Evolutionary conservation across 2,888 invertebrate genomes (phyloP), one percentile per base, ranked within the genome.

Genomic region (Apamea sordens): DNA sequence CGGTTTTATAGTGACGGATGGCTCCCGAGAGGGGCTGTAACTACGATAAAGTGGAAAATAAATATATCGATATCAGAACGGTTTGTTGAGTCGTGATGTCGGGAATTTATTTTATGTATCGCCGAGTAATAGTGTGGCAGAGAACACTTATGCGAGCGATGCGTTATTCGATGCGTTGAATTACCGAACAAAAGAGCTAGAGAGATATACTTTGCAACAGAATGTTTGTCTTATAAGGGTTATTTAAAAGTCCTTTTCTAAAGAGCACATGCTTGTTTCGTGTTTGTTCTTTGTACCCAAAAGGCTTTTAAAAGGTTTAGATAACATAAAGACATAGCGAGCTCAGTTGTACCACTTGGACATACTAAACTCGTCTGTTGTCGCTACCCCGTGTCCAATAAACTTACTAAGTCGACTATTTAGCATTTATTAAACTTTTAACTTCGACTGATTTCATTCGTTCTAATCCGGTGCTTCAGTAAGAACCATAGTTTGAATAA

Each of bases 1-100:
- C 70, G 81, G 73, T 83, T 90, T 92, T 90, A 91, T 89, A 91
- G 89, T 93, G 91, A 92, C 86, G 84, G 89, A 92, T 91, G 85
- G 89, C 80, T 72, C 91, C 90, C 89, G 78, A 71, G 89, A 83
- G 91, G 83, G 73, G 80, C 84, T 86, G 90, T 89, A 89, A 90
- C 89, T 85, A 87, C 87, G 88, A 89, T 91, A 90, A 85, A 86
- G 86, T 88, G 81, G 76, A 81, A 82, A 88, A 87, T 80, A 89
- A 89, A 91, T 89, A 90, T 90, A 91, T 91, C 89, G 85, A 88
- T 90, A 88, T 86, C 76, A 77, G 86, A 86, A 84, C 73, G 72
- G 64, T 80, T 82, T 77, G 84, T 81, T 79, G 79, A 73, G 82
- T 80, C 80, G 79, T 85, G 85, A 86, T 89, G 88, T 76, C 77